A percentile compares a stretch with the other conserved stretches of the same genome.
These are phyloP conservation scores for Heliconius charithonia DNA, from an alignment of 2,888 invertebrate genomes.

Conservation along the genomic window DNA sequence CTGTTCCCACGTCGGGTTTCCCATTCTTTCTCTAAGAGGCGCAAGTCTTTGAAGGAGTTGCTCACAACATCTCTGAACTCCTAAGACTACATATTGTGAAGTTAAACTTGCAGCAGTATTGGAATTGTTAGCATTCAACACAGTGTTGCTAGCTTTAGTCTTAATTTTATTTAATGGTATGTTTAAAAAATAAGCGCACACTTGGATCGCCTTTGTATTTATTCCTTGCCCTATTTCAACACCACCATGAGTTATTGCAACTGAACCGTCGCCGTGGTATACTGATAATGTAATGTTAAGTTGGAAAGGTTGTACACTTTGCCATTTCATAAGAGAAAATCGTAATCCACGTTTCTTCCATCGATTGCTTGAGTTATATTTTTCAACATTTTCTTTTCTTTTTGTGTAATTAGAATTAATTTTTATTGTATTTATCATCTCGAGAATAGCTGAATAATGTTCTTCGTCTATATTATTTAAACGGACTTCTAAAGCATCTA, in stretches of 20 bases:
- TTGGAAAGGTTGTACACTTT: slow-evolving; percentile 81
- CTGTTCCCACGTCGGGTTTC: slow-evolving; percentile 79
- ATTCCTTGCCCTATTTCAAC: slow-evolving; percentile 90
- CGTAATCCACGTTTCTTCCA: slow-evolving; percentile 87
- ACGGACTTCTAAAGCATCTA: slow-evolving; percentile 81
- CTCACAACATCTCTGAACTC: slow-evolving; percentile 78
- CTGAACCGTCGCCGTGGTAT: slow-evolving; percentile 86
- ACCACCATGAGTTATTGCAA: slow-evolving; percentile 86
- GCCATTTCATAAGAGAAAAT: slow-evolving; percentile 74
- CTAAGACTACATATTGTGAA: slow-evolving; percentile 86
- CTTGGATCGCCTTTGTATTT: slow-evolving; percentile 89
- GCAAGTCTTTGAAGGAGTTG: slow-evolving; percentile 70
- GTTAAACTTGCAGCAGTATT: slow-evolving; percentile 85
- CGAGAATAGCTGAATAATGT: slow-evolving; percentile 64
- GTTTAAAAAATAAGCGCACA: slow-evolving; percentile 86
- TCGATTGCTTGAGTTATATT: slow-evolving; percentile 84
- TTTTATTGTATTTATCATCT: slow-evolving; percentile 74
- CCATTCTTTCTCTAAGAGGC: slow-evolving; percentile 70
- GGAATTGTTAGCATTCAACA: slow-evolving; percentile 81
- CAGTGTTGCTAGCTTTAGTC: slow-evolving; percentile 83
- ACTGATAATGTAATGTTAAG: slow-evolving; percentile 81
- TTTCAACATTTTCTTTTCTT: slow-evolving; percentile 67
- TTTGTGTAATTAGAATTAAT: slow-evolving; percentile 68
- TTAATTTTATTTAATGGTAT: slow-evolving; percentile 85
- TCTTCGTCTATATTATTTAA: slow-evolving; percentile 58